A percentile compares a stretch with the other conserved stretches of the same genome.
These are phyloP conservation scores for Balaeniceps rex DNA, from an alignment of 2,113 vertebrate species.

Conservation along the genomic window DNA sequence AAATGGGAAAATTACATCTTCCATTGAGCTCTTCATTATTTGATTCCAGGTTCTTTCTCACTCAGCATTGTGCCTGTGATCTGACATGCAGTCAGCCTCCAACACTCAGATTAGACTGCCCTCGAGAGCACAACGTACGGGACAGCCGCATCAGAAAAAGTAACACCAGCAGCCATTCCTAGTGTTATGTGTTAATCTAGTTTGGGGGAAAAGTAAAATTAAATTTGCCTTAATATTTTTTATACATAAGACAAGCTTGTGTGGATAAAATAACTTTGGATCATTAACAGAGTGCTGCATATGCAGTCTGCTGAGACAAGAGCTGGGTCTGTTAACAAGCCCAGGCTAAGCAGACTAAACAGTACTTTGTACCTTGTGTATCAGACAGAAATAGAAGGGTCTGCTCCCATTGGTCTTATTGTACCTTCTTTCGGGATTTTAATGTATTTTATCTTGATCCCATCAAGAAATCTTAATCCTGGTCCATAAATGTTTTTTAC, in stretches of 20 bases:
- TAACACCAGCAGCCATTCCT: neutral
- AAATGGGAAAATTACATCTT: neutral
- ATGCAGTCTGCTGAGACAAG: neutral
- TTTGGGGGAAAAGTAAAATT: neutral
- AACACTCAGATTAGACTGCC: neutral
- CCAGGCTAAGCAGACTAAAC: neutral
- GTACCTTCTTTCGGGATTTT: neutral
- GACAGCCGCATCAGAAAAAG: neutral
- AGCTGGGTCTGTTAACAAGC: neutral
- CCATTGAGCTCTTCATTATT: neutral
- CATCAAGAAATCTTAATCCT: slow-evolving; percentile 23
- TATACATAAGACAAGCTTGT: neutral
- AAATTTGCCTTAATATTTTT: neutral
- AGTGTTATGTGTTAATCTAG: neutral
- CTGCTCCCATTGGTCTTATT: neutral
- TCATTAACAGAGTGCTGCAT: neutral
- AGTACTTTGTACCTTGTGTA: neutral
- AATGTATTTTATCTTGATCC: slow-evolving; percentile 21
- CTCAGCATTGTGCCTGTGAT: neutral
- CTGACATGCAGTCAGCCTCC: neutral
- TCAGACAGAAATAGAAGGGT: neutral
- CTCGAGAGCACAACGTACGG: neutral
- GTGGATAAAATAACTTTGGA: neutral
- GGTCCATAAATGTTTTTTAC: neutral
- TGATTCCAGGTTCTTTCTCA: neutral